Evolutionary conservation across 2,888 invertebrate genomes (phyloP), one percentile per base, ranked within the genome.

Genomic region (Pachycephus smyrnensis): DNA sequence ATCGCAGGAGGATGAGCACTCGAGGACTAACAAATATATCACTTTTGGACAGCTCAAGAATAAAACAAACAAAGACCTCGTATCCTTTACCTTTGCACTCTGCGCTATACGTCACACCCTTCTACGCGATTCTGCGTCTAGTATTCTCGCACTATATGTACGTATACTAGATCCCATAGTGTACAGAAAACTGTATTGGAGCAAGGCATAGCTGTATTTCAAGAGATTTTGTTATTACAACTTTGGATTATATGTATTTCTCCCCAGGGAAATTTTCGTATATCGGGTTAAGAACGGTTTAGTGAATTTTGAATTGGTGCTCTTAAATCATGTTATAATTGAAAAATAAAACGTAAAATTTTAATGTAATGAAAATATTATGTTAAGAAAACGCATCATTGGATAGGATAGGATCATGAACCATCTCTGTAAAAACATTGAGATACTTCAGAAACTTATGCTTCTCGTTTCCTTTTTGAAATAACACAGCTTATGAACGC

Each of bases 21-120:
- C 32, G 79, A 83, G 81, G 79, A 80, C 77, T 78, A 76, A 75
- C 81, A 80, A 79, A 86, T 86, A 83, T 81, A 84, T 86, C 84
- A 83, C 73, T 75, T 83, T 79, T 76, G 76, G 81, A 83, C 86
- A 81, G 79, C 80, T 84, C 78, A 82, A 80, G 82, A 82, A 85
- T 85, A 84, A 84, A 82, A 80, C 80, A 84, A 84, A 83, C 81
- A 82, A 83, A 36, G 55, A 55, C 23, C 15, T 55, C 9, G 55
- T 9, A 55, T 55, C 55, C 23, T 55, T 55, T 55, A 55, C 55
- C 23, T 23, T 55, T 55, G 55, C 55, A 55, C 23, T 55, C 55
- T 23, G 9, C 15, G 9, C 23, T 55, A 55, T 55, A 55, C 55
- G 55, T 55, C 55, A 55, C 55, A 23, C 23, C 23, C 23, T 55